These are phyloP conservation scores for Phymastichus coffea DNA, from an alignment of 1,140 invertebrate genomes.

Conservation along the genomic window DNA sequence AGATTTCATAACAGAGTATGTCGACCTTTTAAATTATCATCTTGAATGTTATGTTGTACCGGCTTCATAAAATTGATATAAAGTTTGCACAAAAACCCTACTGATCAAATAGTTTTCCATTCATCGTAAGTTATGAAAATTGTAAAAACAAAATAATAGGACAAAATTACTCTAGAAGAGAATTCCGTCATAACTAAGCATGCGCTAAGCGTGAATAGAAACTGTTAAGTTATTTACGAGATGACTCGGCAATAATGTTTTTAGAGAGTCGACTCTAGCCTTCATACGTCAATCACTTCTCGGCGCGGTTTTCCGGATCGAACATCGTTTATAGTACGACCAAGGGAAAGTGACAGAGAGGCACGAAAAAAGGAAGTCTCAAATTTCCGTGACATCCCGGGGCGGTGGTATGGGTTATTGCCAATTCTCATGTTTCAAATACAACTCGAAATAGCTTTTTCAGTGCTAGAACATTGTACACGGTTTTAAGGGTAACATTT, in stretches of 20 bases:
- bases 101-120: background rate
- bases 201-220: too few species aligned
- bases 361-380: background rate
- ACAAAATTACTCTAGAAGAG: background rate
- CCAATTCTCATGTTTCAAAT: constrained; percentile 4
- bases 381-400: constrained; percentile 26
- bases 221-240: constrained; percentile 14
- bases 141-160: too few species aligned
- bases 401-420: constrained; percentile 25
- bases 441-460: constrained; percentile 30
- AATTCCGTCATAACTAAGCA: too few species aligned
- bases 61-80: too few species aligned
- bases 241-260: constrained; percentile 34
- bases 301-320: constrained; percentile 33
- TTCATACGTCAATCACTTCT: constrained; percentile 39
- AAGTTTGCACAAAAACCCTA: background rate
- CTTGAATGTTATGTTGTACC: too few species aligned
- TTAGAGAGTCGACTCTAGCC: constrained; percentile 31
- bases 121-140: background rate
- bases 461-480: too few species aligned
- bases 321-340: constrained; percentile 27
- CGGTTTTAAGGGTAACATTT: too few species aligned
- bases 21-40: too few species aligned
- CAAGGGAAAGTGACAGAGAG: background rate
- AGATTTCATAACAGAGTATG: too few species aligned